Base-by-base conservation (phyloP, 1,140 invertebrate genomes). In the Drosophila mayri region DNA sequence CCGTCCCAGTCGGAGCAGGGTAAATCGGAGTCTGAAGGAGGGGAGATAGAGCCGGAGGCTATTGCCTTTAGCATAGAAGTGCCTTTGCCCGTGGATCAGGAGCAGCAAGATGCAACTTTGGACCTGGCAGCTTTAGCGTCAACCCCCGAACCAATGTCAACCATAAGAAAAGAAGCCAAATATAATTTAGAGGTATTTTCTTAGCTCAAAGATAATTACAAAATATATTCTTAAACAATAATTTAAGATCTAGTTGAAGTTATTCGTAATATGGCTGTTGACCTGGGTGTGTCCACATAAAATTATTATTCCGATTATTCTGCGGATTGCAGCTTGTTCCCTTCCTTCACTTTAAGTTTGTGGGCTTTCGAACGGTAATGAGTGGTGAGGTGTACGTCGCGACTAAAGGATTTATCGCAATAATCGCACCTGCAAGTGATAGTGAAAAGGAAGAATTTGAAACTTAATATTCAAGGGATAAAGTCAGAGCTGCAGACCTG, bases 321-420 rank as follows among this genome's bases (percentile, higher is more conserved):
- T 22, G 14, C 32, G 9, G 14, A 37, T n/a, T 7, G 32, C 12
- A 55, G 12, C 8, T 55, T 54, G 4, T 6, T 54, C 6, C 8
- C 35, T 6, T 37, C 52, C n/a, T 68, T 87, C 7, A 49, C 52
- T 22, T 74, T 87, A 14, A 70, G 83, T 25, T 77, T 80, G 44
- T 87, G 83, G 10, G 67, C 68, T 46, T 80, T 87, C 0, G 83
- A 87, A 4, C 83, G 84, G 55, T 64, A 83, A 22, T 87, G 83
- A 3, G 76, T 71, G 3, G 49, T 66, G 8, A 87, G 54, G 14
- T 87, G 83, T 20, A 80, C 71, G 40, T 58, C 50, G 8, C 83
- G 79, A 20, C 62, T 72, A 38, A 87, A 87, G 6, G 79, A 76
- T 7, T 81, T 81, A 37, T 80, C 52, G 43, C 83, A 87, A 10